Conservation (phyloP, 2,888 invertebrate species). For the Limenitis camilla region DNA sequence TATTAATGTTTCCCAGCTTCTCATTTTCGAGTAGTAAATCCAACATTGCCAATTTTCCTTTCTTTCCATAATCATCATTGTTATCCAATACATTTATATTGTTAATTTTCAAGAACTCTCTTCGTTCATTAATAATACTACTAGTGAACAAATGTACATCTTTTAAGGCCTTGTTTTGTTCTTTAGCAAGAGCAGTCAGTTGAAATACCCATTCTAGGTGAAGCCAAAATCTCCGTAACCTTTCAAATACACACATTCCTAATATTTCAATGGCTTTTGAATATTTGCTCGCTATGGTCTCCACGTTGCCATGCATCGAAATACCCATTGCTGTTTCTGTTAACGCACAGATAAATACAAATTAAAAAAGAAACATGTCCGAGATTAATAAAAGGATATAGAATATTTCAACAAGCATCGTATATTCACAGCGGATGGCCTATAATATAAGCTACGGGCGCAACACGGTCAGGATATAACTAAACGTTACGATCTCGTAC, state of each 20-base stretch:
- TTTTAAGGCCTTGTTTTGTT: constrained; percentile 14
- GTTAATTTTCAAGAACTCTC: constrained; percentile 19
- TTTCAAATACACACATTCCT: constrained; percentile 12
- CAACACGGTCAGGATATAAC: no score
- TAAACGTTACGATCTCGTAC: no score
- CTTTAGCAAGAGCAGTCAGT: constrained; percentile 5
- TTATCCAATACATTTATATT: constrained; percentile 1
- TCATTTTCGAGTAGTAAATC: constrained; percentile 76
- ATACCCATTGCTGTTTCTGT: constrained; percentile 26
- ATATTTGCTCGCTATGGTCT: constrained; percentile 19
- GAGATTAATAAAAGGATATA: no score
- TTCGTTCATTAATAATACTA: constrained; percentile 22
- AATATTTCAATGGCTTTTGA: constrained; percentile 19
- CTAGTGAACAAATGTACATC: constrained; percentile 24
- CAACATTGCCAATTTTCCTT: constrained; percentile 74
- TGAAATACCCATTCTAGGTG: constrained; percentile 14
- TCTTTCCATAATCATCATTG: constrained; percentile 32
- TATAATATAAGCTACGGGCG: no score
- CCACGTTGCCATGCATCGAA: constrained; percentile 18
- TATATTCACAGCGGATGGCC: no score
- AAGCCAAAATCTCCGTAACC: constrained; percentile 21
- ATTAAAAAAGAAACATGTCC: not conserved
- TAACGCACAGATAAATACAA: constrained; percentile 29
- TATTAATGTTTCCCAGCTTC: constrained; percentile 71
- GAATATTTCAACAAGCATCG: no score